Percentiles rank a stretch among this genome's conserved stretches.
phyloP scores from a whole-genome alignment of 2,888 invertebrate genomes.

The Cybosia mesomella region DNA sequence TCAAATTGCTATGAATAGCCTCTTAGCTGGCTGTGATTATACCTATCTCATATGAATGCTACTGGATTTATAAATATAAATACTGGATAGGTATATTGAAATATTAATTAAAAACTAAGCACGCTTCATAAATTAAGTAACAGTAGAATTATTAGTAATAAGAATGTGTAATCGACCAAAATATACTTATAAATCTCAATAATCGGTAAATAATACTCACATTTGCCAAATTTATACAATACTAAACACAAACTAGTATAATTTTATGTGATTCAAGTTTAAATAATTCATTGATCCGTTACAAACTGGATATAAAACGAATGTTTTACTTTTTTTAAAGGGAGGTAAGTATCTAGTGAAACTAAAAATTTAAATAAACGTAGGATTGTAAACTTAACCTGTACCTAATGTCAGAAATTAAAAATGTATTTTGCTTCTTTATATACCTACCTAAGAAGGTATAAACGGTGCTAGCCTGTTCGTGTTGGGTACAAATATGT shows the following conservation, averaged over 20 bases:
- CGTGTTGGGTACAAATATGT: too few relatives aligned
- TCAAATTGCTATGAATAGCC: neutral
- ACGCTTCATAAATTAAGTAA: neutral
- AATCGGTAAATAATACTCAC: constrained; percentile 14
- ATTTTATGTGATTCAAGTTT: constrained; percentile 18
- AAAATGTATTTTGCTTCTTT: too few relatives aligned
- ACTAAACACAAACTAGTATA: constrained; percentile 15
- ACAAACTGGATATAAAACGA: neutral
- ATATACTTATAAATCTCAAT: constrained; percentile 11
- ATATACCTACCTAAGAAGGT: too few relatives aligned
- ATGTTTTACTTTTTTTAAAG: neutral
- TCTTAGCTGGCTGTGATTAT: neutral
- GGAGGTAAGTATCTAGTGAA: too few relatives aligned
- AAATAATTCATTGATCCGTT: constrained; percentile 14
- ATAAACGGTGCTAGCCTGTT: too few relatives aligned
- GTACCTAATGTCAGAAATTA: too few relatives aligned
- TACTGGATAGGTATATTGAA: neutral
- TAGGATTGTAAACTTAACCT: too few relatives aligned
- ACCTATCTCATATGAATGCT: neutral
- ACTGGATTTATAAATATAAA: constrained; percentile 5
- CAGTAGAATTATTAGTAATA: constrained; percentile 3
- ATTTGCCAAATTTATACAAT: constrained; percentile 9
- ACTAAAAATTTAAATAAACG: too few relatives aligned
- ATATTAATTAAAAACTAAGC: constrained; percentile 5
- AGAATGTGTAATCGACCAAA: neutral